These are phyloP conservation scores for Poecilus cupreus DNA, from an alignment of 2,888 invertebrate species.

Conservation along the genomic window DNA sequence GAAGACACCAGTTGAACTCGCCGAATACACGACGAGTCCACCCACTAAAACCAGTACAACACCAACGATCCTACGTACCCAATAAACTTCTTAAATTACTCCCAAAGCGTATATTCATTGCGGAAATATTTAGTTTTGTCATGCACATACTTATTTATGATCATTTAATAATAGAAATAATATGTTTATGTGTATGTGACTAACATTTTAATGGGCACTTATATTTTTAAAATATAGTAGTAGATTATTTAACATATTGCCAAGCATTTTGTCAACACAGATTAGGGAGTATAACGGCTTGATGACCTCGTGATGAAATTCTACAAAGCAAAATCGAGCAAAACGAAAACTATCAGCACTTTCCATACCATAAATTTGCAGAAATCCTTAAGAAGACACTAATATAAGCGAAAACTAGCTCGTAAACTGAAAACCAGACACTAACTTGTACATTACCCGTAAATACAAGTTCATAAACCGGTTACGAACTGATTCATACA, in stretches of 20 bases:
- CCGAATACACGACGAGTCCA: not conserved
- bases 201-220: not conserved
- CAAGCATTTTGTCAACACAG: no score
- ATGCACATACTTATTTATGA: not conserved
- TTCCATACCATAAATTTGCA: constrained; percentile 1
- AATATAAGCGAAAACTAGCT: constrained; percentile 33
- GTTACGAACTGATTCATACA: constrained; percentile 29
- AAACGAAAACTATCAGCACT: not conserved
- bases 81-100: constrained; percentile 1
- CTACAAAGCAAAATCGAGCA: constrained; percentile 7
- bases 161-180: not conserved
- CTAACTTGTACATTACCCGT: not conserved
- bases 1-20: no score
- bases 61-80: not conserved
- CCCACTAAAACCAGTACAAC: not conserved
- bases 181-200: not conserved
- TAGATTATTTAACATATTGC: no score
- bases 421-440: constrained; percentile 22
- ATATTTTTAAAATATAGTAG: not conserved
- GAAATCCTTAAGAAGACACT: constrained; percentile 19
- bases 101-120: not conserved
- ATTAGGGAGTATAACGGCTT: no score
- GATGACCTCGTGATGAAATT: no score
- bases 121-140: constrained; percentile 3
- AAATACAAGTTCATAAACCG: constrained; percentile 23